Conservation (phyloP, 2,113 vertebrate species). For the Perognathus longimembris region DNA sequence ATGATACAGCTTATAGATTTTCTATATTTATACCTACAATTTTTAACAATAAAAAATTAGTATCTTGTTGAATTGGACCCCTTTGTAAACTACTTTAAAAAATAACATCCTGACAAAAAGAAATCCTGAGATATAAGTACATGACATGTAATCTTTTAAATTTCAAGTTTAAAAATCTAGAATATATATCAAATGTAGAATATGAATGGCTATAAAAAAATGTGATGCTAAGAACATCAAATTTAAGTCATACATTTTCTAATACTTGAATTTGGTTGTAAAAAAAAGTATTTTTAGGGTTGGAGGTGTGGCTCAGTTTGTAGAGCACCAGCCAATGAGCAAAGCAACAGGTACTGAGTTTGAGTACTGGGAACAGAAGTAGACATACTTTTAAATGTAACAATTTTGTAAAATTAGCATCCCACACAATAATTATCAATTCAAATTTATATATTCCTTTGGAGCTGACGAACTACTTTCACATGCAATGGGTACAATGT, state of each 20-base stretch:
- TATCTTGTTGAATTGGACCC: neutral
- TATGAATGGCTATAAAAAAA: neutral
- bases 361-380: neutral
- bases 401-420: conserved; percentile 8
- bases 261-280: neutral
- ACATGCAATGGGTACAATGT: neutral
- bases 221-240: neutral
- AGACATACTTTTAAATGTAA: neutral
- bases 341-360: neutral
- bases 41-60: conserved; percentile 15
- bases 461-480: conserved; percentile 2
- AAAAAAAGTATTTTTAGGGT: conserved; percentile 3
- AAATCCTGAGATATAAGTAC: neutral
- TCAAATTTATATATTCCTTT: neutral
- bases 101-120: neutral
- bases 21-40: neutral
- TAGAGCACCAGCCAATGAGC: too few species aligned
- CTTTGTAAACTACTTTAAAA: too few species aligned
- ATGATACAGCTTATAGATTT: neutral
- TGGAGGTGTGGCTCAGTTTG: too few species aligned
- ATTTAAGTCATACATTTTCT: neutral
- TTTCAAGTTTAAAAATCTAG: conserved; percentile 25
- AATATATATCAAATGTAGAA: neutral
- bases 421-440: conserved; percentile 31
- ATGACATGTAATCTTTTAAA: conserved; percentile 27